Conservation (phyloP, 1,140 invertebrate species). For the Macrosteles quadrilineatus region DNA sequence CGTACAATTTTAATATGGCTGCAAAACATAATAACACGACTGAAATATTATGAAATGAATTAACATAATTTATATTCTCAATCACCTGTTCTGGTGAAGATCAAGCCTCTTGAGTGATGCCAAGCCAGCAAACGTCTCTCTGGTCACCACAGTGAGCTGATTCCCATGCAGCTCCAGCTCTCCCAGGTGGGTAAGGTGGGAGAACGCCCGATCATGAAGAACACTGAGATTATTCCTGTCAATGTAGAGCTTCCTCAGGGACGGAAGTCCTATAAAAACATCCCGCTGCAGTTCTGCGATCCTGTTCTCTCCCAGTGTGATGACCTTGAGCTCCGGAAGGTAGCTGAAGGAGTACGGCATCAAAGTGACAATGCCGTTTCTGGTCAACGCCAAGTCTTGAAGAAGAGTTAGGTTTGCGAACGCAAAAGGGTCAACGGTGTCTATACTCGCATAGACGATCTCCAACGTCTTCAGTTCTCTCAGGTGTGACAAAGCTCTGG, state of each 20-base stretch:
- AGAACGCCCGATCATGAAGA: slow-evolving; percentile 70
- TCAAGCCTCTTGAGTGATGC: slow-evolving; percentile 64
- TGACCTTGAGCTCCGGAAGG: slow-evolving; percentile 61
- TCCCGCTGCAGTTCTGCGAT: slow-evolving; percentile 68
- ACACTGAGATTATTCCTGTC: slow-evolving; percentile 71
- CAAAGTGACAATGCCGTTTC: slow-evolving; percentile 66
- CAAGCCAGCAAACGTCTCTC: slow-evolving; percentile 69
- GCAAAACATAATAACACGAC: too few relatives aligned
- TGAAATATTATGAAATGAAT: too few relatives aligned
- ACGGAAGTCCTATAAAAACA: slow-evolving; percentile 68
- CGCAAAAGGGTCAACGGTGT: slow-evolving; percentile 63
- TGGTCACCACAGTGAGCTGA: slow-evolving; percentile 65
- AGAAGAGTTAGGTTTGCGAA: slow-evolving; percentile 70
- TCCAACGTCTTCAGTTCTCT: slow-evolving; percentile 63
- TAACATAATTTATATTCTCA: too few relatives aligned
- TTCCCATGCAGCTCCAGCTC: slow-evolving; percentile 71
- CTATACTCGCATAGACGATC: slow-evolving; percentile 70
- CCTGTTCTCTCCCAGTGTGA: slow-evolving; percentile 70
- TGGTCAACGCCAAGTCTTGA: slow-evolving; percentile 63
- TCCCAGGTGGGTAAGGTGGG: slow-evolving; percentile 61
- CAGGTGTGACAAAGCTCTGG: slow-evolving; percentile 63
- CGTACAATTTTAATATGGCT: too few relatives aligned
- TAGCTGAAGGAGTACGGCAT: slow-evolving; percentile 67
- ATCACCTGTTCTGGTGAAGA: slow-evolving; percentile 60
- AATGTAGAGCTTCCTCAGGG: slow-evolving; percentile 64